Percentiles rank a stretch among this genome's conserved stretches.
Conservation (phyloP, 1,140 invertebrate species). For the Paralvinella palmiformis region DNA sequence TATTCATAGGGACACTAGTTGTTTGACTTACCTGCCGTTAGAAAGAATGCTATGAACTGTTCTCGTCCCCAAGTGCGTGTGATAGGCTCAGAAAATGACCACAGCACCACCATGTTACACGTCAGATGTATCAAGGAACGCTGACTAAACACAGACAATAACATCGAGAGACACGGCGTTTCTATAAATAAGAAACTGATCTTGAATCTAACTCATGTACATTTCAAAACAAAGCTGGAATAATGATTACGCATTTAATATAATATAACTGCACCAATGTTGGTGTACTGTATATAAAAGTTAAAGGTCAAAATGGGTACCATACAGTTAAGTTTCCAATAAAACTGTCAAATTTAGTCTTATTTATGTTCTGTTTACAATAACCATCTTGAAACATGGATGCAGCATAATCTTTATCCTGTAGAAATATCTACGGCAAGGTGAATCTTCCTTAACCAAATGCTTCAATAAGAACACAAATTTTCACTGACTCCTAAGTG, state of each 20-base stretch:
- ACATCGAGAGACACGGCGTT: constrained; percentile 75
- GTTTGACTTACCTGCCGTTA: constrained; percentile 63
- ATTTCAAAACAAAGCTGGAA: background rate
- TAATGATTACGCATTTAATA: background rate
- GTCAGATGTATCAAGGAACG: constrained; percentile 76
- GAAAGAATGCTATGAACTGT: constrained; percentile 85
- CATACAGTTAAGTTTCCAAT: background rate
- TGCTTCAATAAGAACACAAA: too few relatives aligned
- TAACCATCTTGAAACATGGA: too few relatives aligned
- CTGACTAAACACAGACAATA: constrained; percentile 90
- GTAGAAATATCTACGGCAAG: too few relatives aligned
- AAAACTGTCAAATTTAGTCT: background rate
- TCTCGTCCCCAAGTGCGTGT: constrained; percentile 79
- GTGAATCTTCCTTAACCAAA: too few relatives aligned
- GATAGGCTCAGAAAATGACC: constrained; percentile 65
- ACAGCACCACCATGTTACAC: constrained; percentile 92
- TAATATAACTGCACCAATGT: background rate
- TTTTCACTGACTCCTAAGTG: too few relatives aligned
- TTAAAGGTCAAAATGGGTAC: constrained; percentile 19
- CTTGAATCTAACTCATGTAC: background rate
- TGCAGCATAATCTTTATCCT: too few relatives aligned
- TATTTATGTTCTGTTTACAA: too few relatives aligned
- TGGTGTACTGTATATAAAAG: background rate
- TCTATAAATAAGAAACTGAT: constrained; percentile 51
- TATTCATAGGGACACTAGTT: too few relatives aligned